Evolutionary conservation across 2,113 vertebrate species (phyloP).

Genomic region (Hoplias malabaricus): DNA sequence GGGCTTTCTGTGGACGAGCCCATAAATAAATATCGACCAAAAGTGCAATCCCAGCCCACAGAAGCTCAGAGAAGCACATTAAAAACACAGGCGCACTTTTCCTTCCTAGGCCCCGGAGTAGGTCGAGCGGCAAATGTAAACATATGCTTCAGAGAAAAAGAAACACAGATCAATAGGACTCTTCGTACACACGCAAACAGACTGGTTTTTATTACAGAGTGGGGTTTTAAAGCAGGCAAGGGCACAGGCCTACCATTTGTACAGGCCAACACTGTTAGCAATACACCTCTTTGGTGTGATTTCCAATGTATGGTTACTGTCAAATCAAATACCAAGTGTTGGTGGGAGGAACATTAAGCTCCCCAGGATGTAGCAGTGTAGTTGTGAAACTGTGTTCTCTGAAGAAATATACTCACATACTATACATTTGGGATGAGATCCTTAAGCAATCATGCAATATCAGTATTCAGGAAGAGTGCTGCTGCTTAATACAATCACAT

Average conservation of each 20-base stretch:
- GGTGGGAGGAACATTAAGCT: too few relatives aligned
- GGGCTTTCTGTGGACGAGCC: not conserved
- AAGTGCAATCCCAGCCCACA: not conserved
- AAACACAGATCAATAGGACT: slow-evolving; percentile 11
- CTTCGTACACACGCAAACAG: not conserved
- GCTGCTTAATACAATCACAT: too few relatives aligned
- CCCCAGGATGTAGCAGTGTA: too few relatives aligned
- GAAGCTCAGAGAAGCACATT: not conserved
- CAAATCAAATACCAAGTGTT: too few relatives aligned
- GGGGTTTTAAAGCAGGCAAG: not conserved
- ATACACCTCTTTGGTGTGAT: too few relatives aligned
- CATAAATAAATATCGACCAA: slow-evolving; percentile 19
- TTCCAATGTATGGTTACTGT: too few relatives aligned
- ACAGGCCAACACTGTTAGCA: not conserved
- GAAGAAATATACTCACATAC: too few relatives aligned
- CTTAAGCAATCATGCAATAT: too few relatives aligned
- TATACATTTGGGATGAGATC: too few relatives aligned
- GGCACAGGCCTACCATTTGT: not conserved
- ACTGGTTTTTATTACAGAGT: not conserved
- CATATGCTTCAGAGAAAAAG: slow-evolving; percentile 11
- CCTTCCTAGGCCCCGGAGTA: not conserved
- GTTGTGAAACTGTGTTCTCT: too few relatives aligned
- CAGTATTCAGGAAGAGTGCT: too few relatives aligned
- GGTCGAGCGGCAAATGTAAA: slow-evolving; percentile 18
- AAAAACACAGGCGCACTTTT: slow-evolving; percentile 5